phyloP scores from a whole-genome alignment of 1,140 invertebrate species.

The Gonatopus flavifemur region DNA sequence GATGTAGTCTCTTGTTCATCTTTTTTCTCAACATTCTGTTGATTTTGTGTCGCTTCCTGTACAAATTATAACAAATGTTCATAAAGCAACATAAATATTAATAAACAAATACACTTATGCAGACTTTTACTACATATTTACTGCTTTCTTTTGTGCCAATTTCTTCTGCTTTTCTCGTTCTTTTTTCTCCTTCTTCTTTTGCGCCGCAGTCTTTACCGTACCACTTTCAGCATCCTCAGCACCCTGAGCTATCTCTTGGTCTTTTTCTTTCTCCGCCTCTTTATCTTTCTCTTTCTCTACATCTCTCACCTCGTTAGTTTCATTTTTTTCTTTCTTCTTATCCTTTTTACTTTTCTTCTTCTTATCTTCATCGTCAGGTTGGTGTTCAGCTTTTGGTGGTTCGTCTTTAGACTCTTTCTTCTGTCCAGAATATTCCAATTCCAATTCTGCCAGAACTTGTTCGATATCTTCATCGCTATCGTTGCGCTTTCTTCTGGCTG shows the following conservation, averaged over 20 bases:
- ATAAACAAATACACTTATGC: background rate
- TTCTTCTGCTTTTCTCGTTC: slow-evolving; percentile 80
- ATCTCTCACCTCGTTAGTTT: slow-evolving; percentile 57
- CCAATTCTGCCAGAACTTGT: slow-evolving; percentile 78
- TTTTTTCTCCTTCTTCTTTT: slow-evolving; percentile 86
- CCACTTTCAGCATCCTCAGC: slow-evolving; percentile 55
- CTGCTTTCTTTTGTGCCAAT: slow-evolving; percentile 63
- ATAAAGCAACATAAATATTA: background rate
- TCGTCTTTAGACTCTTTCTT: slow-evolving; percentile 43
- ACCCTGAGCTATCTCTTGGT: slow-evolving; percentile 52
- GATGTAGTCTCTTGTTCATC: slow-evolving; percentile 39
- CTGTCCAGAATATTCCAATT: slow-evolving; percentile 73
- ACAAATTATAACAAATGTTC: slow-evolving; percentile 6
- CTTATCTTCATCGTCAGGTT: slow-evolving; percentile 44
- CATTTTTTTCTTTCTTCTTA: slow-evolving; percentile 51
- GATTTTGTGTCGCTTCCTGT: slow-evolving; percentile 32
- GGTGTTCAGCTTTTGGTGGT: slow-evolving; percentile 32
- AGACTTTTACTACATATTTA: too few species aligned
- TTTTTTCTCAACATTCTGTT: slow-evolving; percentile 32
- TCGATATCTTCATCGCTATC: slow-evolving; percentile 85
- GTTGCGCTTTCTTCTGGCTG: slow-evolving; percentile 69
- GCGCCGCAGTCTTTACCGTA: slow-evolving; percentile 79
- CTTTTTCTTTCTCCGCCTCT: slow-evolving; percentile 41
- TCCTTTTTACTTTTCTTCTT: slow-evolving; percentile 54
- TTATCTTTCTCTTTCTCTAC: slow-evolving; percentile 57